Evolutionary conservation across 1,140 invertebrate species (phyloP), one percentile per base, ranked within the genome.

Genomic region (Ceratina japonica): DNA sequence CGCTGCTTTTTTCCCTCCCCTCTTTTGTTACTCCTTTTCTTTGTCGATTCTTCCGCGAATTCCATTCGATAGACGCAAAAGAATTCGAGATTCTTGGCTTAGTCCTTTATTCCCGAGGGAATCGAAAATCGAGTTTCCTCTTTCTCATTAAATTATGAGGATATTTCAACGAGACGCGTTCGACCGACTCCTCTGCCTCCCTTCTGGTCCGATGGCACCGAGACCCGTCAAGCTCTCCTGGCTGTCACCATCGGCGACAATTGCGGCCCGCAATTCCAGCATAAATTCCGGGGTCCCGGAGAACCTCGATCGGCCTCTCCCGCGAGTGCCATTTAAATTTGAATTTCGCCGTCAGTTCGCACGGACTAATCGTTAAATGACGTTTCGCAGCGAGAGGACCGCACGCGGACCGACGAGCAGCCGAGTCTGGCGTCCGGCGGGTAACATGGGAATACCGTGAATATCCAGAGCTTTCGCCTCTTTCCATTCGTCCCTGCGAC

Each of bases 351-450:
- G 56, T 82, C 76, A 62, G 61, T 68, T 80, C 76, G 82, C 59
- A 56, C 52, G 79, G 86, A 44, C 76, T 87, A 87, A 87, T 87
- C 83, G 85, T 85, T 87, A 87, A 87, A 87, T 84, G 87, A 80
- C 75, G 79, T 87, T 87, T 84, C 82, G 82, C 54, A 82, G 58
- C 7, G 65, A 77, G 58, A 77, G 58, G 56, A 62, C 58, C 65
- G 20, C 64, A 31, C 51, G 56, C 37, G 65, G 71, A 44, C 37
- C 37, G 27, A 31, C 27, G 27, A 31, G 27, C 27, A 31, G 27
- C 27, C 27, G 37, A 44, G 37, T 44, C 37, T 54, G 44, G 22
- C 56, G 64, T 52, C 31, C 31, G 61, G 70, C 37, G 37, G 37
- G 37, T 63, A 74, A 70, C 75, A 69, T 63, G 80, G 75, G 75